Conservation (phyloP, 2,888 invertebrate species). For the Chaitophorus viminalis region DNA sequence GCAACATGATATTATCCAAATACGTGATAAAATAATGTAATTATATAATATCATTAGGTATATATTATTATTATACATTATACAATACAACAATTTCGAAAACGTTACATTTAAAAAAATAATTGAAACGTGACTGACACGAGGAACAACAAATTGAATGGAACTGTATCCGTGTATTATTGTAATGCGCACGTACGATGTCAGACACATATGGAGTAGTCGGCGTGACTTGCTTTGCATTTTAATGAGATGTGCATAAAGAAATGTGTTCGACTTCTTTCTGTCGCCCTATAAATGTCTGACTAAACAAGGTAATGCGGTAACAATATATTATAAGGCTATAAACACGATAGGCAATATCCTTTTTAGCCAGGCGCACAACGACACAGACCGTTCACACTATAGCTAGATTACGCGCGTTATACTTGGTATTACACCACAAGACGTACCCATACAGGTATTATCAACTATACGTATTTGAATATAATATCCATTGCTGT, state of each 20-base stretch:
- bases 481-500: too few relatives aligned
- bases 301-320: neutral
- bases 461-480: neutral
- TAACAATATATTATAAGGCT: neutral
- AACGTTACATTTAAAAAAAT: neutral
- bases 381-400: neutral
- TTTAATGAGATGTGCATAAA: slow-evolving; percentile 19
- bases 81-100: too few relatives aligned
- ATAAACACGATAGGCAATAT: neutral
- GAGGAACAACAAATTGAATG: slow-evolving; percentile 2
- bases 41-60: neutral
- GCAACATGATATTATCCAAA: too few relatives aligned
- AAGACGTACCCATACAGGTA: neutral
- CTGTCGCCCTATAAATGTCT: neutral
- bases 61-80: too few relatives aligned
- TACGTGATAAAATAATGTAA: too few relatives aligned
- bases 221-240: slow-evolving; percentile 6
- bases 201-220: neutral
- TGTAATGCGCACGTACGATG: too few relatives aligned
- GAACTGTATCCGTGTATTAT: neutral
- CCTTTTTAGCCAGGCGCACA: neutral
- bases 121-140: neutral
- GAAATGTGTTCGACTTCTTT: neutral
- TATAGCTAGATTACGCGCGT: neutral
- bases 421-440: neutral